These are phyloP conservation scores for Phataginus tricuspis DNA, from an alignment of 2,797 vertebrate genomes.

Conservation along the genomic window DNA sequence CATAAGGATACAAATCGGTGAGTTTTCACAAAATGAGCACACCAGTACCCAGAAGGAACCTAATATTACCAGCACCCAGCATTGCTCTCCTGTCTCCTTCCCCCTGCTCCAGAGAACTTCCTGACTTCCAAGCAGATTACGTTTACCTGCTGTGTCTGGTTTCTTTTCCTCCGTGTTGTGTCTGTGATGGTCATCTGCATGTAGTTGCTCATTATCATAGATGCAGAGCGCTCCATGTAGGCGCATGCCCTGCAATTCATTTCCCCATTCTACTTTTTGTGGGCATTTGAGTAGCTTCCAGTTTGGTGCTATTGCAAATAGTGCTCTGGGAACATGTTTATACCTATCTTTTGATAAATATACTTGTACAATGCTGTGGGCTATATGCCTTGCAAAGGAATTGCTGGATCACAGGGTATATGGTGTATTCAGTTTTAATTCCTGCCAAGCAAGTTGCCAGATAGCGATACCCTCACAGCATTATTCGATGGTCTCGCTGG, in stretches of 20 bases:
- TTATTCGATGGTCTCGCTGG: fast-evolving
- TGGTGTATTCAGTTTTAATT: not conserved
- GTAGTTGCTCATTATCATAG: not conserved
- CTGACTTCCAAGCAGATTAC: not conserved
- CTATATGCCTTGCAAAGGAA: not conserved
- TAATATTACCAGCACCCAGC: not conserved
- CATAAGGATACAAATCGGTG: not conserved
- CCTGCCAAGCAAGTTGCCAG: not conserved
- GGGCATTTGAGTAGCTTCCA: not conserved
- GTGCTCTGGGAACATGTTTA: not conserved
- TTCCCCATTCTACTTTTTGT: not conserved
- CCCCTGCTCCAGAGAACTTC: not conserved
- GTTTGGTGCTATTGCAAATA: not conserved
- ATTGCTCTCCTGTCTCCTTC: not conserved
- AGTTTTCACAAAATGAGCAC: not conserved
- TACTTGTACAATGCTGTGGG: too few relatives aligned
- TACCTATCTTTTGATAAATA: not conserved
- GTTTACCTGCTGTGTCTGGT: not conserved
- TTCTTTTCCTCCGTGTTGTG: not conserved
- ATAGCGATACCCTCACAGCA: too few relatives aligned
- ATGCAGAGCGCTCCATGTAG: not conserved
- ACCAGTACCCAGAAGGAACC: not conserved
- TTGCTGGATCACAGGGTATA: not conserved
- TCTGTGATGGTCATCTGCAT: fast-evolving
- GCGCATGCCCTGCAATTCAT: not conserved